phyloP scores from a whole-genome alignment of 2,888 invertebrate genomes.

The Diplolepis rosae region DNA sequence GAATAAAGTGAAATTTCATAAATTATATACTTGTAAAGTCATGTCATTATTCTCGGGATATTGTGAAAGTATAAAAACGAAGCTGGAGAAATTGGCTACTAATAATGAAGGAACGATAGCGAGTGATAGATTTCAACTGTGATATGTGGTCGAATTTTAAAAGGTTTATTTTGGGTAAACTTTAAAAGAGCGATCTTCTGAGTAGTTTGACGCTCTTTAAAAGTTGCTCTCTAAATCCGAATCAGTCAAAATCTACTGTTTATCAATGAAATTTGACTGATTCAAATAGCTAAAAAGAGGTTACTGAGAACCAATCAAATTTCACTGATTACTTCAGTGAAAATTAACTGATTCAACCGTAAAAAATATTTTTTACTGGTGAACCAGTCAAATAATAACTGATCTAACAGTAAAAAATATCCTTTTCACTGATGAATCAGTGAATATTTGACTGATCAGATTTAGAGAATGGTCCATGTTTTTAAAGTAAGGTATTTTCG shows the following conservation, averaged over 20 bases:
- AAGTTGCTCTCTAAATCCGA: background rate
- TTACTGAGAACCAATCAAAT: too few species aligned
- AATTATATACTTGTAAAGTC: background rate
- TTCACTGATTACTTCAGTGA: too few species aligned
- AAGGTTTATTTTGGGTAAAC: background rate
- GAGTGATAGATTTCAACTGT: conserved; percentile 51
- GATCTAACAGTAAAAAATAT: too few species aligned
- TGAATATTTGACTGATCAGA: too few species aligned
- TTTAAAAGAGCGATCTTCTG: background rate
- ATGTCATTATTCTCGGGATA: background rate
- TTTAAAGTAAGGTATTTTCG: background rate
- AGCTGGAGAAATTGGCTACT: conserved; percentile 37
- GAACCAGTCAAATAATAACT: too few species aligned
- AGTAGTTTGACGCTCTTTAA: background rate
- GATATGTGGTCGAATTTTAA: conserved; percentile 44
- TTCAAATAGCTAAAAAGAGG: too few species aligned
- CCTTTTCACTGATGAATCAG: too few species aligned
- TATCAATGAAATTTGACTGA: too few species aligned
- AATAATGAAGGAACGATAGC: conserved; percentile 35
- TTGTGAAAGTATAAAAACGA: conserved; percentile 26
- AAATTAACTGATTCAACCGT: too few species aligned
- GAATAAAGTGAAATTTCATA: background rate
- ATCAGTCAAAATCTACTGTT: too few species aligned
- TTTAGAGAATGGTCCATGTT: too few species aligned
- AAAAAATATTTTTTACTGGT: too few species aligned